A percentile compares a stretch with the other conserved stretches of the same genome.
phyloP scores from a whole-genome alignment of 2,113 vertebrate genomes.

The Ploceus nigricollis region DNA sequence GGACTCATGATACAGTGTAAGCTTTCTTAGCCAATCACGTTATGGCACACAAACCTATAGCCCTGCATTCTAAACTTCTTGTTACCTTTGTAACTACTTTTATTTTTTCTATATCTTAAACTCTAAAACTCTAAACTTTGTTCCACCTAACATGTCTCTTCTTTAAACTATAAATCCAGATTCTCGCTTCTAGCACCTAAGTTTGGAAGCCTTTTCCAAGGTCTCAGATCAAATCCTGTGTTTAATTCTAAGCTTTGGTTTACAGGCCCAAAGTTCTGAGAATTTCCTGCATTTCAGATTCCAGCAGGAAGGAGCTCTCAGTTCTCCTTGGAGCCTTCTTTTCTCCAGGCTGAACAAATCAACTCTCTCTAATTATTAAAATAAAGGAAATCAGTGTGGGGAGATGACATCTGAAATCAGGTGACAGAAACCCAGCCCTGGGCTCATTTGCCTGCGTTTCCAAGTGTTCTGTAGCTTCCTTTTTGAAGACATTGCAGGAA shows the following conservation, averaged over 20 bases:
- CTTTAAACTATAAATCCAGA: background rate
- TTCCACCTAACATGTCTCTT: background rate
- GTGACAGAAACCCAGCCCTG: background rate
- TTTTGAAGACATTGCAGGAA: background rate
- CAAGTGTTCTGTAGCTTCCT: background rate
- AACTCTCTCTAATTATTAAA: background rate
- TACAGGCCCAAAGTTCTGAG: background rate
- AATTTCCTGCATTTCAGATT: background rate
- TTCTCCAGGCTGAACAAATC: background rate
- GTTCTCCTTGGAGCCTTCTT: background rate
- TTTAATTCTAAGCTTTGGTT: background rate
- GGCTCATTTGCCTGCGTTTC: background rate
- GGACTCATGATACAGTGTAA: background rate
- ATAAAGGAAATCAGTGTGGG: background rate
- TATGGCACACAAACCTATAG: background rate
- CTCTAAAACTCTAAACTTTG: background rate
- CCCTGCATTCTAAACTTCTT: background rate
- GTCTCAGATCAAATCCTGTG: background rate
- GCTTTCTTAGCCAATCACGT: background rate
- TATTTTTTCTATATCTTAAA: background rate
- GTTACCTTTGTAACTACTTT: background rate
- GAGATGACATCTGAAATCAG: background rate
- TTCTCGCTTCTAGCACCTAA: background rate
- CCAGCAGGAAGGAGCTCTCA: background rate
- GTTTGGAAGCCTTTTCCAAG: background rate